Base-by-base conservation (phyloP, 2,113 vertebrate species). In the Muntiacus reevesi region DNA sequence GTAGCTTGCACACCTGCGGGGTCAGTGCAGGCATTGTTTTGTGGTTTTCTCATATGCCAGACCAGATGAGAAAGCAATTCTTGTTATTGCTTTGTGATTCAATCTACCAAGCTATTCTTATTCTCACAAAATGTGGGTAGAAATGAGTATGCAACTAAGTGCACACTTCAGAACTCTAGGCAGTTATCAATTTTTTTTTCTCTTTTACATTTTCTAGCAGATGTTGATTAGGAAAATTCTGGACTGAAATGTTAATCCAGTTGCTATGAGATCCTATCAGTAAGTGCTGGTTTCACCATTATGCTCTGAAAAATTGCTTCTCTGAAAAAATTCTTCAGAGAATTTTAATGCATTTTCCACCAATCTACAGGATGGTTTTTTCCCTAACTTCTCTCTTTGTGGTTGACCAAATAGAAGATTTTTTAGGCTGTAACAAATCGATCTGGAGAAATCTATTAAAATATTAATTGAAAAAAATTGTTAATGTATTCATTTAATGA, bases 41-140 rank as follows among this genome's bases (percentile, higher is more conserved):
- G 81, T 21, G 59, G 36, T 52, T 96, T 94, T 71, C 86, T 96
- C 47, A 28, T 45, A 92, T 83, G 91, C 86, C 93, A 94, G 83
- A 86, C 71, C 89, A 96, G 95, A 98, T 93, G 84, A 98, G 94
- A 98, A 96, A 93, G 97, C 94, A 57, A 85, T 96, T 97, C 89
- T 98, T 98, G 95, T 97, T 85, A 62, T n/a, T 62, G 93, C 89
- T 92, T 89, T 59, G 89, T 62, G 94, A 95, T 91, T 67, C 82
- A 52, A 59, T 45, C 50, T 30, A 7, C 88, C 95, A 96, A 36
- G 28, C 91, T 85, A 25, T 71, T 87, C 54, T 76, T 36, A 76
- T 2, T 40, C 74, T 45, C 36, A 47, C 57, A 81, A 95, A 94
- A 88, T 33, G 8, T 3, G 55, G 79, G 54, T 14, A 55, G 76